Evolutionary conservation across 1,140 invertebrate genomes (phyloP), one percentile per base, ranked within the genome.

Genomic region (Scaptomyza pallida): DNA sequence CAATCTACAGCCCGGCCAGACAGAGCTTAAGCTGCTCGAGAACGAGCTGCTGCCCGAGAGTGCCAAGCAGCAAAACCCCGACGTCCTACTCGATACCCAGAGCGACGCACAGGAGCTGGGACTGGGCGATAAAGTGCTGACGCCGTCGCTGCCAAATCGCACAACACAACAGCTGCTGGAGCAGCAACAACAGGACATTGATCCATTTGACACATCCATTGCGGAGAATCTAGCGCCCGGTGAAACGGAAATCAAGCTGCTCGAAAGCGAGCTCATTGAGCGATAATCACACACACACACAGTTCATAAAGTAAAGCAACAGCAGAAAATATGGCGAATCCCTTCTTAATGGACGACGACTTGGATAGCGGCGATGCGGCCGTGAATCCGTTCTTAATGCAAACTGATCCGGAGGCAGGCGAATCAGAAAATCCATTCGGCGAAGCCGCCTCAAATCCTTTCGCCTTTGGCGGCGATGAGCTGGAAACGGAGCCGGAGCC

Each of bases 181-280:
- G 37, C 35, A 76, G 47, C 55, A 74, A 6, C 70, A 61, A 13
- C 90, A 92, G 71, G 92, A 93, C 48, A 92, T 93, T 15, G 96
- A 97, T 93, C 96, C 96, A 0, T 97, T 97, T 90, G 96, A 97
- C 78, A 97, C 96, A 1, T 96, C 95, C 2, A 95, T 95, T 70
- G 95, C 95, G 0, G 93, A 92, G 50, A 95, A 96, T 81, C 93
- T 97, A 30, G 91, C 94, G 61, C 96, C 95, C 2, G 96, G 96
- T 1, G 95, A 94, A 85, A 94, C 95, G 3, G 96, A 97, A 89
- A 90, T 97, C 3, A 95, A 95, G 73, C 85, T 96, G 21, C 79
- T 97, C 4, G 96, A 96, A 83, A 95, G 93, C 59, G 95, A 96
- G 83, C 92, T 96, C 30, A 93, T 94, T 37, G 92, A 93, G 73